These are phyloP conservation scores for Dynastes maya DNA, from an alignment of 2,888 invertebrate species.

Conservation along the genomic window DNA sequence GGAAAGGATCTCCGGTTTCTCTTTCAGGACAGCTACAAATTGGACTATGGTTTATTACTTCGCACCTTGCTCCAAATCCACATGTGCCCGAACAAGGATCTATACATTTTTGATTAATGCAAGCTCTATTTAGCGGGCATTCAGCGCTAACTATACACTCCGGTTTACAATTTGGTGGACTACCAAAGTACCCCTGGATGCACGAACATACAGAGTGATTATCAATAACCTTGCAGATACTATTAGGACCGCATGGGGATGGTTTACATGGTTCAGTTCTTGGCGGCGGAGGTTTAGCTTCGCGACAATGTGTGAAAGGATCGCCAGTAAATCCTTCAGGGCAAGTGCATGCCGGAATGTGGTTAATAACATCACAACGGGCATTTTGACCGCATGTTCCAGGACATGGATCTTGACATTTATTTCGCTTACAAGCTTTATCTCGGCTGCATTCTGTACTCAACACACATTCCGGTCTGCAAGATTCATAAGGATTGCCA, in stretches of 20 bases:
- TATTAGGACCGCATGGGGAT: slow-evolving; percentile 74
- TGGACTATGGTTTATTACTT: slow-evolving; percentile 73
- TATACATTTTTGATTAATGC: slow-evolving; percentile 73
- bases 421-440: slow-evolving; percentile 79
- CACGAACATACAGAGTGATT: slow-evolving; percentile 73
- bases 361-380: slow-evolving; percentile 81
- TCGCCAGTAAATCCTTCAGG: slow-evolving; percentile 80
- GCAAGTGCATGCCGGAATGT: slow-evolving; percentile 82
- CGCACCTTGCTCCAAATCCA: slow-evolving; percentile 73
- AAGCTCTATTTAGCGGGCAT: slow-evolving; percentile 72
- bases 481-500: slow-evolving; percentile 80
- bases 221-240: slow-evolving; percentile 72
- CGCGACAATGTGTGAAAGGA: slow-evolving; percentile 72
- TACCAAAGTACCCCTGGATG: slow-evolving; percentile 72
- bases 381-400: slow-evolving; percentile 82
- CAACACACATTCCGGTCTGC: slow-evolving; percentile 81
- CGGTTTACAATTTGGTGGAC: slow-evolving; percentile 74
- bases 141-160: slow-evolving; percentile 73
- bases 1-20: slow-evolving; percentile 86
- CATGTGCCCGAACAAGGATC: slow-evolving; percentile 75
- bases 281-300: slow-evolving; percentile 60
- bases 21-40: slow-evolving; percentile 74
- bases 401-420: slow-evolving; percentile 81
- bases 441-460: slow-evolving; percentile 79
- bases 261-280: slow-evolving; percentile 70